A percentile compares a stretch with the other conserved stretches of the same genome.
phyloP scores from a whole-genome alignment of 2,113 vertebrate genomes.

The Tenrec ecaudatus region DNA sequence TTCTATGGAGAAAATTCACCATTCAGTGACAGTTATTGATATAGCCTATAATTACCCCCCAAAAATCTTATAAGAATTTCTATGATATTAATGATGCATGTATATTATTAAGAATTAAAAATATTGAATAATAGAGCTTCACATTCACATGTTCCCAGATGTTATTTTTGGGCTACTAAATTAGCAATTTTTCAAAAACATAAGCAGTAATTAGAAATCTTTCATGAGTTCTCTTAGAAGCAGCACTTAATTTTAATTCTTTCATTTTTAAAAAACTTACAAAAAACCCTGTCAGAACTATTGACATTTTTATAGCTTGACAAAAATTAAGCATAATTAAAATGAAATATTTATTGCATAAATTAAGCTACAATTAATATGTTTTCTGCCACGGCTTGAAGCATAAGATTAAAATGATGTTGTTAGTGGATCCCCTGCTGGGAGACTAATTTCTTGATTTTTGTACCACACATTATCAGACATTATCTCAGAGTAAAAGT shows the following conservation, averaged over 20 bases:
- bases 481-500: slow-evolving; percentile 75
- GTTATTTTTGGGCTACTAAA: slow-evolving; percentile 68
- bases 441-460: slow-evolving; percentile 91
- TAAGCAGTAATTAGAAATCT: slow-evolving; percentile 82
- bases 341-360: slow-evolving; percentile 87
- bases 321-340: slow-evolving; percentile 85
- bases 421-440: slow-evolving; percentile 87
- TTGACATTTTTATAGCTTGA: slow-evolving; percentile 81
- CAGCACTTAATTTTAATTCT: slow-evolving; percentile 78
- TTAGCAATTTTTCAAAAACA: slow-evolving; percentile 79
- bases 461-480: slow-evolving; percentile 84
- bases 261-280: slow-evolving; percentile 74
- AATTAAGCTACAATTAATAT: slow-evolving; percentile 89
- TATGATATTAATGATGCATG: slow-evolving; percentile 72
- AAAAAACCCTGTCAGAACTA: slow-evolving; percentile 74
- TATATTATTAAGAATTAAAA: slow-evolving; percentile 77
- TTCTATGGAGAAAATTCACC: slow-evolving; percentile 57
- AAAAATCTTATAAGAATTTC: slow-evolving; percentile 52
- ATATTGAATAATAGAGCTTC: slow-evolving; percentile 67
- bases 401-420: slow-evolving; percentile 83
- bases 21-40: slow-evolving; percentile 70
- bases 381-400: slow-evolving; percentile 85
- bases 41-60: slow-evolving; percentile 66
- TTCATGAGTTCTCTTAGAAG: slow-evolving; percentile 78
- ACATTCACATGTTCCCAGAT: slow-evolving; percentile 71